A percentile compares a stretch with the other conserved stretches of the same genome.
Conservation (phyloP, 2,797 vertebrate species). For the Enteromius paludinosus region DNA sequence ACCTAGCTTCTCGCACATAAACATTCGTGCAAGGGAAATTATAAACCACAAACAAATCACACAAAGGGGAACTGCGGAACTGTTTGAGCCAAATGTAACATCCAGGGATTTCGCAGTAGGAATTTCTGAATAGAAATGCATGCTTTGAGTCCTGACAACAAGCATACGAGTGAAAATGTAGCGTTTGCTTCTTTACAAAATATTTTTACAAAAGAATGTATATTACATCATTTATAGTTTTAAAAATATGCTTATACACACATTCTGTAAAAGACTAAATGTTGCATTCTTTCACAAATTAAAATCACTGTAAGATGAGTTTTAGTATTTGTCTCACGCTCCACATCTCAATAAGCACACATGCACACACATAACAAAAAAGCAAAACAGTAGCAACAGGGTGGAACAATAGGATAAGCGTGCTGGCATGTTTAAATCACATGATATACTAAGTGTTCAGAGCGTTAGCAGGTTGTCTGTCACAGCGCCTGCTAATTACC, state of each 20-base stretch:
- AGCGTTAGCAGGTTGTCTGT: slow-evolving; percentile 30
- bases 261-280: neutral
- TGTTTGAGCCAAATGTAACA: neutral
- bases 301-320: neutral
- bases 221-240: neutral
- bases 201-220: too few relatives aligned
- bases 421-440: slow-evolving; percentile 46
- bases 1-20: slow-evolving; percentile 28
- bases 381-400: slow-evolving; percentile 36
- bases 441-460: slow-evolving; percentile 39
- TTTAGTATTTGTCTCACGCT: slow-evolving; percentile 7
- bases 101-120: slow-evolving; percentile 7
- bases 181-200: neutral
- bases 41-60: slow-evolving; percentile 39
- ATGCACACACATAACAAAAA: slow-evolving; percentile 33
- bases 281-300: neutral
- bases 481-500: slow-evolving; percentile 44
- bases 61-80: neutral
- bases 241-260: neutral
- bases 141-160: neutral
- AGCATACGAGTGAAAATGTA: neutral
- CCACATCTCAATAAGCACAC: slow-evolving; percentile 11
- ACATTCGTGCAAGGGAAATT: slow-evolving; percentile 39
- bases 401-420: slow-evolving; percentile 10
- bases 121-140: neutral